Evolutionary conservation across 2,113 vertebrate species (phyloP).

Genomic region (Poeciliopsis occidentalis): DNA sequence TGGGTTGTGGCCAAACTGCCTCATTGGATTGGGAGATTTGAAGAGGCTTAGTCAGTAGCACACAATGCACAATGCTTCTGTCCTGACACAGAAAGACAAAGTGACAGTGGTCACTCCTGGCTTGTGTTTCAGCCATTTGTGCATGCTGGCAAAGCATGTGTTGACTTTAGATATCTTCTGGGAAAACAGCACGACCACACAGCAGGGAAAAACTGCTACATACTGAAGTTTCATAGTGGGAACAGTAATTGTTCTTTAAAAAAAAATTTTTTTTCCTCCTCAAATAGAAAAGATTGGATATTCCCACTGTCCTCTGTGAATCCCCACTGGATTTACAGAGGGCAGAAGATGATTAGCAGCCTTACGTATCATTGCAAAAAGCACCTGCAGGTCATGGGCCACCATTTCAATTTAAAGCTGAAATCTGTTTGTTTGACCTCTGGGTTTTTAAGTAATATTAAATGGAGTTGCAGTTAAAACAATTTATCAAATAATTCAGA

Average conservation of each 20-base stretch:
- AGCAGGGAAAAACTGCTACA: conserved; percentile 30
- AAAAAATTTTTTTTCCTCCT: not conserved
- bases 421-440: not conserved
- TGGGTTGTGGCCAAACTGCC: conserved; percentile 59
- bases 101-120: conserved; percentile 60
- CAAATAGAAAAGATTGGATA: not conserved
- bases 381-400: not conserved
- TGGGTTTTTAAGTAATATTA: not conserved
- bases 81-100: conserved; percentile 70
- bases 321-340: not conserved
- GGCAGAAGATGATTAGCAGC: not conserved
- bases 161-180: conserved; percentile 29
- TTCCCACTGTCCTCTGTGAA: not conserved
- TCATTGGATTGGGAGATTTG: conserved; percentile 48
- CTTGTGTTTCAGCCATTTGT: conserved; percentile 32
- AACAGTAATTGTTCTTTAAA: not conserved
- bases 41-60: conserved; percentile 67
- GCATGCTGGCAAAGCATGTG: conserved; percentile 47
- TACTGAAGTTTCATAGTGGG: not conserved
- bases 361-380: not conserved
- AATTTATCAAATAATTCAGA: not conserved
- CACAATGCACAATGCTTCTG: conserved; percentile 68
- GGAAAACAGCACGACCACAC: conserved; percentile 54
- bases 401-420: not conserved
- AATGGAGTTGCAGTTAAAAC: not conserved